Base-by-base conservation (phyloP, 2,797 vertebrate species). In the Halcyon leucocephala region DNA sequence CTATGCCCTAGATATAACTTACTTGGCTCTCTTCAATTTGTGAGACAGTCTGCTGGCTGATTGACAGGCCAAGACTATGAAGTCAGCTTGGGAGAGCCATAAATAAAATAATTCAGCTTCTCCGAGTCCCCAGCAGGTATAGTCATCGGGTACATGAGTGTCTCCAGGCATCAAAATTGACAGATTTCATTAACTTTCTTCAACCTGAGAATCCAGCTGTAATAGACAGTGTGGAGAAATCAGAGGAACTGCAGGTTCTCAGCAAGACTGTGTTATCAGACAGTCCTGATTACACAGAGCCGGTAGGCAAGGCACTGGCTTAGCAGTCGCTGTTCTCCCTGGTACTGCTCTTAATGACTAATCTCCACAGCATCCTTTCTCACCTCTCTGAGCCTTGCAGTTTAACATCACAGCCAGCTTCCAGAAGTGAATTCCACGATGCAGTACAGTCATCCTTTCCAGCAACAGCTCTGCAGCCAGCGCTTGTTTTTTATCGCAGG, bases 111-210 rank as follows among this genome's bases (percentile, higher is more conserved):
- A 92, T 62, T 94, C 66, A 79, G 33, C 73, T 82, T 93, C 37
- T 86, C 41, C 46, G 51, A 62, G 41, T 87, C 76, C 83, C 52
- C 67, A 95, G n/a, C 54, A 95, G 60, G 42, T 82, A 71, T 48
- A 93, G 89, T 91, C 94, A 39, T 92, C 4, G 46, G 57, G 60
- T 91, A 93, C 46, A 85, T 14, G 55, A 93, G 69, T 35, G 89
- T 84, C 93, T 51, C 57, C 86, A 70, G 90, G 78, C 82, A 92
- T 93, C 58, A 94, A 70, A 79, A 93, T 31, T 91, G 93, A 93
- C 74, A 94, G 60, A 77, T 96, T 95, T 96, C 92, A 93, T 95
- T 96, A 96, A 92, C 55, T 93, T 94, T 77, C 77, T 70, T 93
- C 77, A 92, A 37, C 90, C 65, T 86, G 90, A 91, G 94, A 94